phyloP scores from a whole-genome alignment of 2,888 invertebrate species.

The Boloria euphrosyne region DNA sequence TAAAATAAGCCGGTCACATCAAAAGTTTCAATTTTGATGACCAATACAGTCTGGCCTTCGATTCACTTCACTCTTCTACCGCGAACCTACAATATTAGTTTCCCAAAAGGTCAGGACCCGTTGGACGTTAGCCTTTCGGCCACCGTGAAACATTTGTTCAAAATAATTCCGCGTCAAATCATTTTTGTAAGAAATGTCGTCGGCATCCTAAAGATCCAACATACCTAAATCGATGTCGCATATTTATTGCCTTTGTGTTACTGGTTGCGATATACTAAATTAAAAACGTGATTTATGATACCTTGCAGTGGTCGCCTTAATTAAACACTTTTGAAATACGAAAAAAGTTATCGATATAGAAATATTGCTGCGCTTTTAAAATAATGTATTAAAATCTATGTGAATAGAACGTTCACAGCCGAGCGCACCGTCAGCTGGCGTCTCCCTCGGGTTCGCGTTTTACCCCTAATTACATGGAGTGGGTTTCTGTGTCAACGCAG shows the following conservation, averaged over 20 bases:
- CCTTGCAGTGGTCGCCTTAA: conserved; percentile 44
- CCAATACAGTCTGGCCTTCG: conserved; percentile 27
- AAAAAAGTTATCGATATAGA: conserved; percentile 7
- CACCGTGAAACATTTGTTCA: conserved; percentile 33
- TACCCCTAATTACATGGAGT: conserved; percentile 66
- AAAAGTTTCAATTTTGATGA: conserved; percentile 33
- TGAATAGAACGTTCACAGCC: conserved; percentile 49
- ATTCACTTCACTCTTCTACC: conserved; percentile 25
- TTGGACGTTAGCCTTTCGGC: conserved; percentile 23
- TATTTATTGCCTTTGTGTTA: conserved; percentile 71
- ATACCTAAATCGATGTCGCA: conserved; percentile 66
- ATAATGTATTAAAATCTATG: conserved; percentile 50
- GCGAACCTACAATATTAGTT: conserved; percentile 18
- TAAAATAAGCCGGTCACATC: conserved; percentile 46
- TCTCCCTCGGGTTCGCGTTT: conserved; percentile 53
- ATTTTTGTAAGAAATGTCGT: conserved; percentile 64
- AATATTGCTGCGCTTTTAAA: conserved; percentile 21
- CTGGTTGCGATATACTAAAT: conserved; percentile 50
- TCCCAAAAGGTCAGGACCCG: conserved; percentile 24
- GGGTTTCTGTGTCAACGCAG: conserved; percentile 68
- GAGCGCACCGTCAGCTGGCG: conserved; percentile 57
- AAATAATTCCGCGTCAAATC: conserved; percentile 49
- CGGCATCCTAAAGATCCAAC: conserved; percentile 69
- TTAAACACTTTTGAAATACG: conserved; percentile 39
- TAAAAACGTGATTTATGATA: conserved; percentile 43